A percentile compares a stretch with the other conserved stretches of the same genome.
phyloP scores from a whole-genome alignment of 2,113 vertebrate species.

The Zosterops pallidus region DNA sequence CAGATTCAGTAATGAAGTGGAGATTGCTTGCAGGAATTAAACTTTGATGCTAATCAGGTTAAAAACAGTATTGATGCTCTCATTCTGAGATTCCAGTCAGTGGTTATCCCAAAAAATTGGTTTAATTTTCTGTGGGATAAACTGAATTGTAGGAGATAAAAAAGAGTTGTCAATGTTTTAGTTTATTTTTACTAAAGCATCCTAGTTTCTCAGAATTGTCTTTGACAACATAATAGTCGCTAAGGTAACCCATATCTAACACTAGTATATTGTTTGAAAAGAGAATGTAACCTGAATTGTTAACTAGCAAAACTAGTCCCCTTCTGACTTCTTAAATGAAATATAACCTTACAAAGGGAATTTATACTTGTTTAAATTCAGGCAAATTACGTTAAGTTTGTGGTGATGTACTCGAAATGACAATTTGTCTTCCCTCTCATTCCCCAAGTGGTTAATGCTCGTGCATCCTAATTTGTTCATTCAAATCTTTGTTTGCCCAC shows the following conservation, averaged over 20 bases:
- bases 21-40: background rate
- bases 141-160: background rate
- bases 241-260: background rate
- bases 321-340: background rate
- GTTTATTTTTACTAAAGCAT: background rate
- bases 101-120: background rate
- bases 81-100: background rate
- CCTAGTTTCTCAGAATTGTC: background rate
- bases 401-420: background rate
- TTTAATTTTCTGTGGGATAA: background rate
- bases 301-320: background rate
- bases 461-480: background rate
- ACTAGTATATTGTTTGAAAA: background rate
- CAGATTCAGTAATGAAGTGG: background rate
- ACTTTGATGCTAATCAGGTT: background rate
- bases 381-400: background rate
- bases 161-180: background rate
- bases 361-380: background rate
- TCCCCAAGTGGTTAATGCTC: background rate
- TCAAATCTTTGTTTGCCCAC: background rate
- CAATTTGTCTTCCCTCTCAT: background rate
- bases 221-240: background rate
- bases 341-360: background rate
- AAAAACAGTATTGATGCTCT: background rate
- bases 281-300: background rate